These are phyloP conservation scores for Lepidocyrtoides sp. DNA, from an alignment of 2,888 invertebrate species.

Conservation along the genomic window DNA sequence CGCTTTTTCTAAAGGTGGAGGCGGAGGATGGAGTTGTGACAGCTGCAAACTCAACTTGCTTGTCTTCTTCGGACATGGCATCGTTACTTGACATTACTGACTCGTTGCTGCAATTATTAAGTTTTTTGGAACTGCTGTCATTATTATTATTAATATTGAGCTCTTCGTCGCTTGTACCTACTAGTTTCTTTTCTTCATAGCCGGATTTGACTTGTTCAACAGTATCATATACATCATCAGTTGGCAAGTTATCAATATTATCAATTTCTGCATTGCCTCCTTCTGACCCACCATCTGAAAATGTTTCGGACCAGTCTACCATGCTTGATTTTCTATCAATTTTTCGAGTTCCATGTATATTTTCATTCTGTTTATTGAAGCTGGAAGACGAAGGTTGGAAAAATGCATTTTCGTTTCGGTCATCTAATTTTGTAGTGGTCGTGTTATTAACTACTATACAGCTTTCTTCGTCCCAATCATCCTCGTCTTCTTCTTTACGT, in stretches of 20 bases:
- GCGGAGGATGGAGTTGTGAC: neutral
- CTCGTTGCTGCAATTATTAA: too few species aligned
- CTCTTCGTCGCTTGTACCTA: neutral
- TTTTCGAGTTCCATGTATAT: neutral
- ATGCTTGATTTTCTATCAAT: neutral
- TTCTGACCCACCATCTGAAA: neutral
- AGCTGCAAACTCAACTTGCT: too few species aligned
- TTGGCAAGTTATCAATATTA: conserved; percentile 15
- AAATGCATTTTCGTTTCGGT: neutral
- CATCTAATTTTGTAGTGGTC: neutral
- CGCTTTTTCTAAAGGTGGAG: neutral
- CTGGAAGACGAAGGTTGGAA: conserved; percentile 27
- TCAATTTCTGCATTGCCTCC: neutral
- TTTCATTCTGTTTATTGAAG: neutral
- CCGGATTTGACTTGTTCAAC: neutral
- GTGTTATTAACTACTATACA: neutral
- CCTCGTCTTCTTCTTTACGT: neutral
- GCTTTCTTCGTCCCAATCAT: conserved; percentile 63
- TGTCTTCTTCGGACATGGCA: too few species aligned
- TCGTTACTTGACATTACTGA: too few species aligned
- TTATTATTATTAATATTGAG: neutral
- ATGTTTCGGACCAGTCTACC: conserved; percentile 50
- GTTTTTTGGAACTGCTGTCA: neutral
- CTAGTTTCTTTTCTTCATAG: neutral
- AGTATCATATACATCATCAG: neutral